Conservation (phyloP, 2,113 vertebrate genomes). For the Puntigrus tetrazona region DNA sequence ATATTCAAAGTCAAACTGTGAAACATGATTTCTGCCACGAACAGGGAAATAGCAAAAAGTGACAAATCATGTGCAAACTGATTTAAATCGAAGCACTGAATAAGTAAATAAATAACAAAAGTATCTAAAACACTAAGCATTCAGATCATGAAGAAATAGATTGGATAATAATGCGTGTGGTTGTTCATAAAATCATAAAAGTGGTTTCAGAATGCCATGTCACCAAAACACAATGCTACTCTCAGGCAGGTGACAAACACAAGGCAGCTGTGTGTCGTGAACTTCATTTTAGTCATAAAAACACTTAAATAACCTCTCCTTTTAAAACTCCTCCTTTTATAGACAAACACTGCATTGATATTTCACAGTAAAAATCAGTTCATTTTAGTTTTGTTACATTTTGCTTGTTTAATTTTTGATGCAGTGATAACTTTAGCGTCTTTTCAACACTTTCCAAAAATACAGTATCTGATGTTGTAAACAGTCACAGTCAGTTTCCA, state of each 20-base stretch:
- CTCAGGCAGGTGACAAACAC: conserved; percentile 54
- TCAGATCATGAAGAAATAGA: background rate
- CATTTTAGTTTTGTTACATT: conserved; percentile 11
- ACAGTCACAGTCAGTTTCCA: conserved; percentile 25
- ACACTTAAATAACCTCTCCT: background rate
- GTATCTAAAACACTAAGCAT: background rate
- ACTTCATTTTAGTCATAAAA: conserved; percentile 15
- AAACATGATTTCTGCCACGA: background rate
- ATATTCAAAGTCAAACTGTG: background rate
- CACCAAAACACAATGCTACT: conserved; percentile 55
- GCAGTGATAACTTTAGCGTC: conserved; percentile 15
- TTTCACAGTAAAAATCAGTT: conserved; percentile 45
- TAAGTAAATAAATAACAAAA: conserved; percentile 24
- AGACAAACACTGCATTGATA: conserved; percentile 22
- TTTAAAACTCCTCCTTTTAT: conserved; percentile 4
- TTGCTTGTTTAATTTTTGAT: background rate
- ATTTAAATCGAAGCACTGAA: background rate
- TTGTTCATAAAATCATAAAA: conserved; percentile 7
- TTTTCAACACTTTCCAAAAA: conserved; percentile 35
- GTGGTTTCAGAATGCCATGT: conserved; percentile 45
- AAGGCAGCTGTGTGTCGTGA: conserved; percentile 53
- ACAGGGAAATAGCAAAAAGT: background rate
- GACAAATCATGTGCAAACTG: background rate
- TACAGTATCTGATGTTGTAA: conserved; percentile 37
- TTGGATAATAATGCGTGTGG: background rate